Base-by-base conservation (phyloP, 2,888 invertebrate genomes). In the Ichneumoninae sp. region DNA sequence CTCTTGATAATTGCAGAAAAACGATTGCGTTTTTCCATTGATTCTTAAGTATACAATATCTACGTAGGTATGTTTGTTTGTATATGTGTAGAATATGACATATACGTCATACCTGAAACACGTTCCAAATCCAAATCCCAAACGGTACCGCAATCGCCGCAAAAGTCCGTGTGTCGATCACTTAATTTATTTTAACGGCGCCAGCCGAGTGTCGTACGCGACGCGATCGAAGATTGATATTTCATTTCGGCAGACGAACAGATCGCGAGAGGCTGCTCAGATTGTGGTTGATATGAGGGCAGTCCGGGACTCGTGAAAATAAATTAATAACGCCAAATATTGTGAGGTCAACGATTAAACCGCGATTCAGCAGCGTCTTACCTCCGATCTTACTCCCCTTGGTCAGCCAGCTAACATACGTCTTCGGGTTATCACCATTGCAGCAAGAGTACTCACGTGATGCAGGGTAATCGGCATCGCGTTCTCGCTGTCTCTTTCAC, bases 81-180 rank as follows among this genome's bases (percentile, higher is more conserved):
- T 82, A 52, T 54, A 82, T 71, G 54, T 50, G 52, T 66, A 57
- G 33, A 65, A 44, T 68, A 60, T 7, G 33, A 33, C 6, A 33
- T 71, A 76, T 44, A 81, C 66, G 33, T 33, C 33, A 33, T 33
- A 33, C 33, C 7, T 7, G 33, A 33, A 33, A 7, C 33, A 33
- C 33, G 6, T 33, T 1, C 33, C 33, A 33, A 33, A 33, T 33
- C 33, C 33, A 33, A 33, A 33, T 33, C 33, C 33, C 7, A 33
- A 7, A 33, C 68, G n/a, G 68, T 52, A 63, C 50, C 3, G 16
- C 50, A n/a, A 1, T 50, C 16, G 50, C n/a, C 50, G 0, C 50
- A 50, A 50, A n/a, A 50, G n/a, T 50, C n/a, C 50, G 50, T 52
- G 19, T 19, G 1, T 6, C 50, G n/a, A 52, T 52, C n/a, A 3